Evolutionary conservation across 2,797 vertebrate species (phyloP).

Genomic region (Syngnathus acus): DNA sequence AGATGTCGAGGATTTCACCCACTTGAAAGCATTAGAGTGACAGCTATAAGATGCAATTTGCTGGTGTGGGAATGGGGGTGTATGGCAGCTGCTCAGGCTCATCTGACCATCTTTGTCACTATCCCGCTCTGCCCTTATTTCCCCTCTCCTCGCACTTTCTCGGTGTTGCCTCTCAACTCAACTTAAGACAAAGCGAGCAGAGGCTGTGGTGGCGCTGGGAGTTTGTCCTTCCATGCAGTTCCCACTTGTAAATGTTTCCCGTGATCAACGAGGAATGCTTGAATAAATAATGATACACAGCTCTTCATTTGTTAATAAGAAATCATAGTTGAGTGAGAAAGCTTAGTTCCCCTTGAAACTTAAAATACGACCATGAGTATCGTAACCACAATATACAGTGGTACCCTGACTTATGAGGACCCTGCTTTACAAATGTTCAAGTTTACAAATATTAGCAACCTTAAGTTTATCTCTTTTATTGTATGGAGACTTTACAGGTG

Average conservation of each 20-base stretch:
- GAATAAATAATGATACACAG: constrained; percentile 26
- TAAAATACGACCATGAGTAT: not conserved
- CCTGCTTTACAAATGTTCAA: too few species aligned
- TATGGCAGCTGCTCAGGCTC: constrained; percentile 30
- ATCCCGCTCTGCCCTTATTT: constrained; percentile 27
- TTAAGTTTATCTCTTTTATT: too few species aligned
- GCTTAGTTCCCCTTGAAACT: not conserved
- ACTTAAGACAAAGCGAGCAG: constrained; percentile 49
- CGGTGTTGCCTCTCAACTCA: constrained; percentile 46
- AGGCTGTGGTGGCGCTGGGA: constrained; percentile 31
- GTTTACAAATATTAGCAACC: too few species aligned
- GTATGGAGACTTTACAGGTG: too few species aligned
- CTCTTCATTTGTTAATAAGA: not conserved
- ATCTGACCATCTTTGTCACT: constrained; percentile 49
- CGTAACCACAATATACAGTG: not conserved
- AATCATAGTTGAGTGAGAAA: not conserved
- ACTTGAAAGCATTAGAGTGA: constrained; percentile 65
- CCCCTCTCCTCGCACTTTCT: constrained; percentile 44
- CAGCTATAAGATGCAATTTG: constrained; percentile 68
- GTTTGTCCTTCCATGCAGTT: constrained; percentile 40
- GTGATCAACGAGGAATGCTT: constrained; percentile 43
- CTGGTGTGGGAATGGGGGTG: constrained; percentile 23
- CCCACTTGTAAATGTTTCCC: constrained; percentile 41
- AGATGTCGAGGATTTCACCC: constrained; percentile 69
- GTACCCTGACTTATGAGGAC: not conserved